Evolutionary conservation across 2,113 vertebrate genomes (phyloP).

Genomic region (Ophthalmolycus amberensis): DNA sequence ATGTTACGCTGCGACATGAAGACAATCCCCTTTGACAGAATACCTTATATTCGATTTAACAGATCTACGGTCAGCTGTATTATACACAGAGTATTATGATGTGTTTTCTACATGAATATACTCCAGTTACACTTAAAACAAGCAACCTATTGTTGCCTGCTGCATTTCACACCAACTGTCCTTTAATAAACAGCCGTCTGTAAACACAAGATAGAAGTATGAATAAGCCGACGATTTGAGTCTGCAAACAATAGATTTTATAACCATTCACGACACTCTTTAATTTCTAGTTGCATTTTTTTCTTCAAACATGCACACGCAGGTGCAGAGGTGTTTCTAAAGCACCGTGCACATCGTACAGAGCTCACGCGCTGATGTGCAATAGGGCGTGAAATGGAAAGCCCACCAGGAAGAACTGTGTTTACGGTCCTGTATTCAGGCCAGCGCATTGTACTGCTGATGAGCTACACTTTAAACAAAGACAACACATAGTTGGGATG

Average conservation of each 20-base stretch:
- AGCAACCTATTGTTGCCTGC: too few relatives aligned
- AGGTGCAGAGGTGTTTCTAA: neutral
- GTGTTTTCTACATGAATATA: too few relatives aligned
- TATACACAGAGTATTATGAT: too few relatives aligned
- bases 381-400: neutral
- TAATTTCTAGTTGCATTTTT: neutral
- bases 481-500: slow-evolving; percentile 65
- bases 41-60: too few relatives aligned
- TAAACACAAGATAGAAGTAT: too few relatives aligned
- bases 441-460: slow-evolving; percentile 41
- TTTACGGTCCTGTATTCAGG: slow-evolving; percentile 44
- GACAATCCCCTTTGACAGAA: too few relatives aligned
- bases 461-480: slow-evolving; percentile 66
- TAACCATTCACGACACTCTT: neutral
- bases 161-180: too few relatives aligned
- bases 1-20: too few relatives aligned
- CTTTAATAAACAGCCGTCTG: too few relatives aligned
- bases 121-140: too few relatives aligned
- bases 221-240: neutral
- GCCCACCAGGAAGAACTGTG: slow-evolving; percentile 24
- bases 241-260: neutral
- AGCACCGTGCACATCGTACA: neutral
- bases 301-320: neutral
- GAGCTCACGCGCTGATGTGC: neutral
- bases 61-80: too few relatives aligned